Percentiles rank a stretch among this genome's conserved stretches.
These are phyloP conservation scores for Nettapus auritus DNA, from an alignment of 2,113 vertebrate genomes.

Conservation along the genomic window DNA sequence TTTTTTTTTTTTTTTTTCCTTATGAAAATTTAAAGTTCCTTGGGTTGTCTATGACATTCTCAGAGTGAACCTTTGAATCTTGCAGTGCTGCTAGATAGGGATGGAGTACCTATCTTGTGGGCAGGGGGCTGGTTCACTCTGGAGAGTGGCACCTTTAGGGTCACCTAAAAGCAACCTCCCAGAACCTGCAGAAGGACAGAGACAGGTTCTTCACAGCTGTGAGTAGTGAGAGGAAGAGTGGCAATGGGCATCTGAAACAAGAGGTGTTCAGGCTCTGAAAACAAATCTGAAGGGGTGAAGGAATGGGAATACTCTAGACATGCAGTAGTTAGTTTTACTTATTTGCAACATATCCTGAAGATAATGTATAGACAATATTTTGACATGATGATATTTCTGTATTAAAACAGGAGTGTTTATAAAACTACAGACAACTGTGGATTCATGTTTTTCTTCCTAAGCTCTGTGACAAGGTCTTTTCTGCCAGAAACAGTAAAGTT, in stretches of 20 bases:
- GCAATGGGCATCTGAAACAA: neutral
- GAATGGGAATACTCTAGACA: neutral
- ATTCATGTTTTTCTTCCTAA: neutral
- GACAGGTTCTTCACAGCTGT: neutral
- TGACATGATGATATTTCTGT: neutral
- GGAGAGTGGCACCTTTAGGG: accelerated
- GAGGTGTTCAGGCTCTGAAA: neutral
- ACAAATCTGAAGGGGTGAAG: neutral
- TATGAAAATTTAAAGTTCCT: neutral
- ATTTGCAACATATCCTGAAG: neutral
- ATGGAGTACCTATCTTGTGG: neutral
- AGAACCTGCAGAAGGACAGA: neutral
- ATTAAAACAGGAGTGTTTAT: neutral
- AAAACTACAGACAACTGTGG: neutral
- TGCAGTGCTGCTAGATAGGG: too few species aligned
- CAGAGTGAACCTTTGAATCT: neutral
- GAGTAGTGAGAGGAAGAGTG: neutral
- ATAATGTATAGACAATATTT: neutral
- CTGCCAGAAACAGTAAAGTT: neutral
- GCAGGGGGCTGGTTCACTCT: neutral
- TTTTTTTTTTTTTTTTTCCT: neutral
- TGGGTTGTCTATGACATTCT: neutral
- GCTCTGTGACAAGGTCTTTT: neutral
- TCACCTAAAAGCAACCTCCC: neutral
- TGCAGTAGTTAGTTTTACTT: neutral